Conservation (phyloP, 1,140 invertebrate genomes). For the Lordiphosa collinella region DNA sequence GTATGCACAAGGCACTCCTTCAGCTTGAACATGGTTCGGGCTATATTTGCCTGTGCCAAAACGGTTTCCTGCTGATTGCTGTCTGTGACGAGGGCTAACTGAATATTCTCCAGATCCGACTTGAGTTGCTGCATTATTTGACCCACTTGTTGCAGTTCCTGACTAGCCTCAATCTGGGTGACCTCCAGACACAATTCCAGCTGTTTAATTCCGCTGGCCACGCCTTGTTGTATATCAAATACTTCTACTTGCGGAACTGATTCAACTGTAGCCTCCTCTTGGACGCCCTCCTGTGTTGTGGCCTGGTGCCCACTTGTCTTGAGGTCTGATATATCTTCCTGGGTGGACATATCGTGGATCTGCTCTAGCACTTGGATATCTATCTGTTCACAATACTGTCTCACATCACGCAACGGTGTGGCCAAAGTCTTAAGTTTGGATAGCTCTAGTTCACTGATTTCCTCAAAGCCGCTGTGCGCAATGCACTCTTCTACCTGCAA, state of each 20-base stretch:
- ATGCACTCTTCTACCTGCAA: conserved; percentile 66
- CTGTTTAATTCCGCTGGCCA: conserved; percentile 69
- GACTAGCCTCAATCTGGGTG: conserved; percentile 28
- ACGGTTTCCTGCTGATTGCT: conserved; percentile 48
- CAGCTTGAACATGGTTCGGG: conserved; percentile 67
- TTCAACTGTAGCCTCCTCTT: conserved; percentile 16
- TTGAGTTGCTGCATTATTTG: conserved; percentile 66
- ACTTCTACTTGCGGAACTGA: conserved; percentile 29
- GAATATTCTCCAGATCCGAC: conserved; percentile 54
- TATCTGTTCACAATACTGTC: conserved; percentile 60
- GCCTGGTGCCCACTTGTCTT: conserved; percentile 75
- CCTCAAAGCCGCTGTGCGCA: conserved; percentile 48
- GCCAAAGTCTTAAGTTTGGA: conserved; percentile 57
- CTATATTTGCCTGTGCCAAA: conserved; percentile 55
- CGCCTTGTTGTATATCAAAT: conserved; percentile 59
- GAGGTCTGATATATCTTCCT: conserved; percentile 64
- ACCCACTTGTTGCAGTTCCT: conserved; percentile 50
- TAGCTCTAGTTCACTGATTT: conserved; percentile 47
- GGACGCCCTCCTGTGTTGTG: conserved; percentile 77
- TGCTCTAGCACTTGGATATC: conserved; percentile 58
- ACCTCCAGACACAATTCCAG: conserved; percentile 55
- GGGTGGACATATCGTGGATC: conserved; percentile 55
- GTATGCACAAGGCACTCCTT: conserved; percentile 77
- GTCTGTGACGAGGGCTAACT: conserved; percentile 39
- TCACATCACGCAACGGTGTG: conserved; percentile 52